Evolutionary conservation across 2,797 vertebrate species (phyloP).

Genomic region (Picus viridis): DNA sequence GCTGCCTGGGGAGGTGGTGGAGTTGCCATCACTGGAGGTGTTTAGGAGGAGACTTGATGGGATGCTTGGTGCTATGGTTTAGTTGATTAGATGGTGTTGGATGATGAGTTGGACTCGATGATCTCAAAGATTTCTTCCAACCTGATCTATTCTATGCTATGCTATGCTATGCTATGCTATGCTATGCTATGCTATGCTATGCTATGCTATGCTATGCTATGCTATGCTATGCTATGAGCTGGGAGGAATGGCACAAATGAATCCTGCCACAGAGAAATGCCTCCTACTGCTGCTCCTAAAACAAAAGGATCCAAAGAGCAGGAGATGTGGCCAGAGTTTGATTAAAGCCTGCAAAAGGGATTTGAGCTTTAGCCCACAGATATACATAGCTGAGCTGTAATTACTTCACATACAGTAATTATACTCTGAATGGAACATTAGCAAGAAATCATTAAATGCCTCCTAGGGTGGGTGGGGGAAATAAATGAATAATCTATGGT

Average conservation of each 20-base stretch:
- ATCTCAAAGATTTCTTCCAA: no score
- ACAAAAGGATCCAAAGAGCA: background rate
- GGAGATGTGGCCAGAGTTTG: background rate
- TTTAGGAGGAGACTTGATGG: no score
- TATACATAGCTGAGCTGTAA: slow-evolving; percentile 12
- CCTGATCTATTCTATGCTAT: no score
- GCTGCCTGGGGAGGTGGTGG: no score
- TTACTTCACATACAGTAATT: slow-evolving; percentile 54
- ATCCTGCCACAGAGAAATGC: background rate
- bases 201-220: no score
- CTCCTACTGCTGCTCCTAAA: background rate
- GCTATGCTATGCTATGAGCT: background rate
- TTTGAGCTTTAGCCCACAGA: background rate
- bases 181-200: no score
- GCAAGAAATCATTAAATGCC: slow-evolving; percentile 11
- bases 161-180: no score
- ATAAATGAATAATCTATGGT: background rate
- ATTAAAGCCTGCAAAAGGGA: background rate
- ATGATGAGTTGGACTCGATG: no score
- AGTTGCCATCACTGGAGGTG: no score
- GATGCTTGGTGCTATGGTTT: no score
- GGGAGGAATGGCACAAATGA: background rate
- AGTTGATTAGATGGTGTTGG: no score
- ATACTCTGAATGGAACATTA: slow-evolving; percentile 18
- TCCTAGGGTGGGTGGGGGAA: background rate